These are phyloP conservation scores for Tursiops truncatus DNA, from an alignment of 2,113 vertebrate genomes.

Conservation along the genomic window DNA sequence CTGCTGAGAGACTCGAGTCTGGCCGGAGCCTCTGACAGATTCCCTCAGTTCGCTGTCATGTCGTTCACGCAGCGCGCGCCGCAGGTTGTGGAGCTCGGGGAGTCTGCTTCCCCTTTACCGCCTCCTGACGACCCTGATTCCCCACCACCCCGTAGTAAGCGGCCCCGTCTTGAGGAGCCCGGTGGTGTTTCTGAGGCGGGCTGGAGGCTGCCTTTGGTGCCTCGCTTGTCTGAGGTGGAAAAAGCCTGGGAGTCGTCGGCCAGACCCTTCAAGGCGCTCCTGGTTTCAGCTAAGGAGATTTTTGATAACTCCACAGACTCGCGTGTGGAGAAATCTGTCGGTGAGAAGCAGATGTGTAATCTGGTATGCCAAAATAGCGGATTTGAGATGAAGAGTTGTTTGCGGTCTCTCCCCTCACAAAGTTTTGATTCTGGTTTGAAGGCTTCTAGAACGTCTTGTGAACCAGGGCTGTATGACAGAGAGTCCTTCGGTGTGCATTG, in stretches of 20 bases:
- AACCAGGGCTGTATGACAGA: rapidly evolving
- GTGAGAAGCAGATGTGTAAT: rapidly evolving
- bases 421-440: not conserved
- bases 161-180: not conserved
- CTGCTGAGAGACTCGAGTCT: rapidly evolving
- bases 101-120: too few species aligned
- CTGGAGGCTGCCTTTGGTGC: slow-evolving; percentile 35
- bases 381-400: rapidly evolving
- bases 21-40: rapidly evolving
- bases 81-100: rapidly evolving
- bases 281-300: rapidly evolving
- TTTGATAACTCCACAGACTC: not conserved
- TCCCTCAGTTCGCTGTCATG: rapidly evolving
- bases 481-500: rapidly evolving
- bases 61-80: not conserved
- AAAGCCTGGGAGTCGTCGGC: not conserved
- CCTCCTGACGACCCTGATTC: not conserved
- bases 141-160: not conserved
- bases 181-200: not conserved
- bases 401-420: not conserved
- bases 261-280: not conserved
- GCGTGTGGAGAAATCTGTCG: not conserved
- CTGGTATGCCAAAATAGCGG: not conserved
- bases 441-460: not conserved
- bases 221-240: slow-evolving; percentile 51